phyloP scores from a whole-genome alignment of 2,888 invertebrate species.

The Phoronis australis region DNA sequence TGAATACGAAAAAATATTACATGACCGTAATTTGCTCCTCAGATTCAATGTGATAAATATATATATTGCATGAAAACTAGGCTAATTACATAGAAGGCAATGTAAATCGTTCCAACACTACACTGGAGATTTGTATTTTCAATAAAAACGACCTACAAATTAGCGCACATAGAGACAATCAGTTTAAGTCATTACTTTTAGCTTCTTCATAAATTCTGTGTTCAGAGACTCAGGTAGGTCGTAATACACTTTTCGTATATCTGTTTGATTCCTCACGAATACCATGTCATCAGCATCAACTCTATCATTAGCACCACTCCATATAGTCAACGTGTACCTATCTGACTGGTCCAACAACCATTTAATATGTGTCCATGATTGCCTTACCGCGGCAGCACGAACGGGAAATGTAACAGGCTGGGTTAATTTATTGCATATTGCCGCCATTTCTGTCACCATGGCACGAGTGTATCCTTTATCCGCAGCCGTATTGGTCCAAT shows the following conservation, averaged over 20 bases:
- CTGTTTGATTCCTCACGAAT: slow-evolving; percentile 60
- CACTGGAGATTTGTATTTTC: no score
- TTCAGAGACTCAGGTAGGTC: no score
- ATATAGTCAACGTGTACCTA: slow-evolving; percentile 67
- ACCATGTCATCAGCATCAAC: slow-evolving; percentile 66
- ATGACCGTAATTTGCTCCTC: no score
- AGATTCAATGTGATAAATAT: no score
- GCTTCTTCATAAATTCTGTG: no score
- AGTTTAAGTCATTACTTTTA: no score
- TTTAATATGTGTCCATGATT: slow-evolving; percentile 62
- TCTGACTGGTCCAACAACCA: slow-evolving; percentile 59
- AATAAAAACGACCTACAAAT: no score
- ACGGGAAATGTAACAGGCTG: slow-evolving; percentile 77
- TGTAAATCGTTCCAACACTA: no score
- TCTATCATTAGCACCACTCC: slow-evolving; percentile 57
- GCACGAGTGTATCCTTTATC: slow-evolving; percentile 36
- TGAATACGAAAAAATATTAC: no score
- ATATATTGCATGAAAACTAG: no score
- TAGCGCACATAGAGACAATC: no score
- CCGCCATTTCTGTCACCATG: slow-evolving; percentile 60
- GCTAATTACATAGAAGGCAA: no score
- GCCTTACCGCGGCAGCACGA: slow-evolving; percentile 65
- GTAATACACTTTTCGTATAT: not conserved
- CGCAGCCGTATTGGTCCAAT: slow-evolving; percentile 59
- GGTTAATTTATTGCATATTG: slow-evolving; percentile 52